phyloP scores from a whole-genome alignment of 2,113 vertebrate species.

The Sardina pilchardus region DNA sequence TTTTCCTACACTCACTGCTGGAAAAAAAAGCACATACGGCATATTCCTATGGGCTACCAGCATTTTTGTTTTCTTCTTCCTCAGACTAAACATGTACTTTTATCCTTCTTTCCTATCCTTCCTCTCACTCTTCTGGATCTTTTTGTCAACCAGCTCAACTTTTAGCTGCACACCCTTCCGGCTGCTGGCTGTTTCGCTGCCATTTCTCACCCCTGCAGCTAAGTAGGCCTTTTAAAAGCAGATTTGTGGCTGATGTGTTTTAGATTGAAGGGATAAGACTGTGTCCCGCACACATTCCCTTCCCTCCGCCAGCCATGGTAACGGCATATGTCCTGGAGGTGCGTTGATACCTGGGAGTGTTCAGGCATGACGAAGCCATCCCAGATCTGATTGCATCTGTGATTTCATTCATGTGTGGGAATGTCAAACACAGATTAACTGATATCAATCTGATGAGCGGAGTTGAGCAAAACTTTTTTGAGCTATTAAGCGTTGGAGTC shows the following conservation, averaged over 20 bases:
- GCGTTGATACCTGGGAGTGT: neutral
- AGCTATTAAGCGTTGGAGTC: neutral
- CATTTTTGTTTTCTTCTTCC: neutral
- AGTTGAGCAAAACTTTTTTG: neutral
- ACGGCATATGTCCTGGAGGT: neutral
- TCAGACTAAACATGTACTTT: neutral
- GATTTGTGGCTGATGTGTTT: conserved; percentile 9
- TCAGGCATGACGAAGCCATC: conserved; percentile 2
- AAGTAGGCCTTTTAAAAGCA: neutral
- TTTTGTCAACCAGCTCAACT: neutral
- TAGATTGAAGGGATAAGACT: conserved; percentile 4
- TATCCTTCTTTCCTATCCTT: neutral
- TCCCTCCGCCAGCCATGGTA: neutral
- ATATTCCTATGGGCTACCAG: neutral
- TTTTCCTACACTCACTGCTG: neutral
- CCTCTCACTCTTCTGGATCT: neutral
- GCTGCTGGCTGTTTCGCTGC: neutral
- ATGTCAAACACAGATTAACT: conserved; percentile 19
- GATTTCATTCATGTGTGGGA: conserved; percentile 17
- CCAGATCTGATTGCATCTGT: neutral
- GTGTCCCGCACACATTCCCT: neutral
- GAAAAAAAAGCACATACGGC: neutral
- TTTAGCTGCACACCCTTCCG: neutral
- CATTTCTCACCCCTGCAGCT: neutral
- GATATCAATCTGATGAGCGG: neutral